phyloP scores from a whole-genome alignment of 2,797 vertebrate species.

The Vultur gryphus region DNA sequence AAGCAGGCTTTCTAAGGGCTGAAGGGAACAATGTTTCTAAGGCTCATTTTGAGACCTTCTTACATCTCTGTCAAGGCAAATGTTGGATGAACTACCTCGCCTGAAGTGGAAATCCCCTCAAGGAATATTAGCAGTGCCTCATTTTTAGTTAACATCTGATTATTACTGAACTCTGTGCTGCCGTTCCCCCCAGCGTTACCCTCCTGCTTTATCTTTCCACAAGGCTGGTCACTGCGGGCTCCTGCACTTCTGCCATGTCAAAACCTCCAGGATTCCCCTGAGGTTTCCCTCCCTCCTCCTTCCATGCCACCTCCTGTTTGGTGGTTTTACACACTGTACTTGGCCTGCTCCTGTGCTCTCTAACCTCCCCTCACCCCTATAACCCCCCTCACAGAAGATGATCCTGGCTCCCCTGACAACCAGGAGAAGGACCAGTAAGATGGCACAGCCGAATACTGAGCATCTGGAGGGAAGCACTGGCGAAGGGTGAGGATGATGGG shows the following conservation, averaged over 20 bases:
- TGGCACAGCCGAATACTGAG: background rate
- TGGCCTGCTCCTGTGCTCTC: background rate
- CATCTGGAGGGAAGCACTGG: background rate
- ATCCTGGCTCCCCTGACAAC: background rate
- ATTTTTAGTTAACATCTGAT: background rate
- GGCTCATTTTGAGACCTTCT: background rate
- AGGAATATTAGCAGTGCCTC: background rate
- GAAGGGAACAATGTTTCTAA: background rate
- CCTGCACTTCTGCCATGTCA: background rate
- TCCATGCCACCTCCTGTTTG: accelerated
- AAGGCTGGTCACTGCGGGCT: background rate
- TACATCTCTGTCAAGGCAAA: background rate
- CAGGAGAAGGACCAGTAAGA: background rate
- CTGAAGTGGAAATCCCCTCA: background rate
- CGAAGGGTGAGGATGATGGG: background rate
- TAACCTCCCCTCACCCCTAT: background rate
- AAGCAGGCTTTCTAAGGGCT: background rate
- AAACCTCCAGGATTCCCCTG: background rate
- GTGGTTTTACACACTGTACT: accelerated
- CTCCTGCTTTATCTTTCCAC: background rate
- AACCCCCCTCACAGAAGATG: background rate
- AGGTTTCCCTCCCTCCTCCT: background rate
- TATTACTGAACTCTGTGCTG: background rate
- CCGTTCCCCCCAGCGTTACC: background rate
- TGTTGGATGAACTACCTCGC: background rate